phyloP scores from a whole-genome alignment of 2,797 vertebrate genomes.

The Scleropages formosus region DNA sequence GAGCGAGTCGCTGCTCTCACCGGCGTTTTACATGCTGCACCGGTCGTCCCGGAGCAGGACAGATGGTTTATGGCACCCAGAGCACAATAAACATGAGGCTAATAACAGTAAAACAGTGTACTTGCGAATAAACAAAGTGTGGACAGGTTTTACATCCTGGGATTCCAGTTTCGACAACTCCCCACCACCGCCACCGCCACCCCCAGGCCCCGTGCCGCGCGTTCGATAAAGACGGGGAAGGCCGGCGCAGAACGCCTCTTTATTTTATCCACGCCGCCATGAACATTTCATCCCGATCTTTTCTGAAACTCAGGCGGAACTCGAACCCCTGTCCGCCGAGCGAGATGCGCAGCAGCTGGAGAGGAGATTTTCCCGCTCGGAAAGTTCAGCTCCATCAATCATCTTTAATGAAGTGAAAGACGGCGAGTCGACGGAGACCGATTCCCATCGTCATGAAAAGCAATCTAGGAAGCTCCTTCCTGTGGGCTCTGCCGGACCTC shows the following conservation, averaged over 20 bases:
- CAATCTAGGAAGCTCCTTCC: constrained; percentile 52
- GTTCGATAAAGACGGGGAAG: too few species aligned
- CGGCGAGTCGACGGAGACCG: constrained; percentile 69
- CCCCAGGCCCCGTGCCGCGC: too few species aligned
- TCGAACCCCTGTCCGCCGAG: constrained; percentile 58
- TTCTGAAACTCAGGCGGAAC: constrained; percentile 29
- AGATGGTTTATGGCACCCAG: too few species aligned
- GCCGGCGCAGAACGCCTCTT: neutral
- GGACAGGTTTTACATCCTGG: too few species aligned
- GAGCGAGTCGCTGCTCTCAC: too few species aligned
- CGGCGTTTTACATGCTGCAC: too few species aligned
- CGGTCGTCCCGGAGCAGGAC: too few species aligned
- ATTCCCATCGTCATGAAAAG: constrained; percentile 69
- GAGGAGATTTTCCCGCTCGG: constrained; percentile 55
- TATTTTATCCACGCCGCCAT: neutral
- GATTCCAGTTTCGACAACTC: constrained; percentile 27
- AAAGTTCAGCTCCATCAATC: constrained; percentile 63
- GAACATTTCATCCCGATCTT: constrained; percentile 3
- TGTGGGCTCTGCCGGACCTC: neutral
- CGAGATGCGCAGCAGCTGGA: constrained; percentile 71
- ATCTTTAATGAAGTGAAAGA: constrained; percentile 76
- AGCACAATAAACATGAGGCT: too few species aligned
- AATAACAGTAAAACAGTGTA: too few species aligned
- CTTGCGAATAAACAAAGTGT: constrained; percentile 43
- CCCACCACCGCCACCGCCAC: too few species aligned